Conservation (phyloP, 2,888 invertebrate genomes). For the Phania funesta region DNA sequence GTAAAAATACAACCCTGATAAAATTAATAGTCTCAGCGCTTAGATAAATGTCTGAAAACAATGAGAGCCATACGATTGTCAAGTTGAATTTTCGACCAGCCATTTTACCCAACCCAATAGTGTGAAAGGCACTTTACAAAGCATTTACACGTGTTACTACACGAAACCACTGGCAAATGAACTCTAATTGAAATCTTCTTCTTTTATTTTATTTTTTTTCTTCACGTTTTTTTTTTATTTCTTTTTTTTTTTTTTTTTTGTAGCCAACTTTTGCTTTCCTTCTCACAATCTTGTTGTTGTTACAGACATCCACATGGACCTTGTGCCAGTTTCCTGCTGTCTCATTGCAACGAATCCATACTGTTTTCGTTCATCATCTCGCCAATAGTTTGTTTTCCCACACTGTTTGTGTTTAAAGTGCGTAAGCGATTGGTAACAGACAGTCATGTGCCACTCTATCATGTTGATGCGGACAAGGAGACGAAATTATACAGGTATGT, state of each 20-base stretch:
- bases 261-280: slow-evolving; percentile 67
- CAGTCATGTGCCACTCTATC: slow-evolving; percentile 74
- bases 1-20: no score
- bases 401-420: slow-evolving; percentile 87
- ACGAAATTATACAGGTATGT: slow-evolving; percentile 78
- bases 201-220: background rate
- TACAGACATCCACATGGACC: slow-evolving; percentile 89
- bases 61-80: no score
- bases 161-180: no score
- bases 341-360: slow-evolving; percentile 89
- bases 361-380: slow-evolving; percentile 88
- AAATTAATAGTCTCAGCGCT: no score
- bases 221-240: no score
- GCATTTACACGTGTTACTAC: no score
- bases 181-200: background rate
- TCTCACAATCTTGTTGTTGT: slow-evolving; percentile 74
- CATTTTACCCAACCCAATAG: no score
- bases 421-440: slow-evolving; percentile 76
- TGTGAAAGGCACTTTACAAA: no score
- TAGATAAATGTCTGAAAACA: no score
- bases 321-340: slow-evolving; percentile 87
- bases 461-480: slow-evolving; percentile 77
- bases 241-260: background rate
- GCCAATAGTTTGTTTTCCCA: slow-evolving; percentile 90
- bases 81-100: no score